Base-by-base conservation (phyloP, 2,113 vertebrate genomes). In the Vulpes lagopus region DNA sequence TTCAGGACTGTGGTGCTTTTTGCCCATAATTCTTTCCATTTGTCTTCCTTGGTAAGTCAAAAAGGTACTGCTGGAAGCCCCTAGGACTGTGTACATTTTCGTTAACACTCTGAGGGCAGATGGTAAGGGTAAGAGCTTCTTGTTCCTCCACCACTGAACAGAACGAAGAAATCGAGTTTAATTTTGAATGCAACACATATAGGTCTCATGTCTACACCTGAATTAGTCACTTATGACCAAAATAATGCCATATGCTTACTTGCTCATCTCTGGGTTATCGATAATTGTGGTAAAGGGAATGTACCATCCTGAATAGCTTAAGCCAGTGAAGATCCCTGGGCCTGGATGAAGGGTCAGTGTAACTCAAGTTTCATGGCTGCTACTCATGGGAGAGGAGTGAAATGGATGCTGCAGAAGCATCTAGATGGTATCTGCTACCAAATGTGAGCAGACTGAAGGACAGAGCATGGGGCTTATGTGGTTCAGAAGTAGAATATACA, bases 141-240 rank as follows among this genome's bases (percentile, higher is more conserved):
- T 95, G 30, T 80, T 90, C 49, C 12, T 83, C 38, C 1, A 67
- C 25, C 62, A 89, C 1, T 78, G 20, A 80, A 53, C 23, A 91
- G 20, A 80, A 53, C 23, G 85, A 95, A 71, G 43, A 81, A 83
- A 95, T 53, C 5, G 55, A 81, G 20, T 94, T 96, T 91, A 22
- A 35, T 93, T 96, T 83, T 91, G 57, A 62, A 32, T 62, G 49
- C n/a, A 53, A 94, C 5, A 82, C 57, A 51, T 89, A 96, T 76
- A 95, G 74, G 64, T 84, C 76, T 84, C 35, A 20, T 49, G 59
- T 69, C 16, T 94, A 17, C 12, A 86, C 5, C 60, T 83, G 69
- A 82, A 73, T 91, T 88, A 86, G 59, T 80, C 62, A 73, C 19
- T 84, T 84, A 17, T 38, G 16, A 51, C 12, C 32, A n/a, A 89